Conservation (phyloP, 1,140 invertebrate species). For the Penaeus indicus region DNA sequence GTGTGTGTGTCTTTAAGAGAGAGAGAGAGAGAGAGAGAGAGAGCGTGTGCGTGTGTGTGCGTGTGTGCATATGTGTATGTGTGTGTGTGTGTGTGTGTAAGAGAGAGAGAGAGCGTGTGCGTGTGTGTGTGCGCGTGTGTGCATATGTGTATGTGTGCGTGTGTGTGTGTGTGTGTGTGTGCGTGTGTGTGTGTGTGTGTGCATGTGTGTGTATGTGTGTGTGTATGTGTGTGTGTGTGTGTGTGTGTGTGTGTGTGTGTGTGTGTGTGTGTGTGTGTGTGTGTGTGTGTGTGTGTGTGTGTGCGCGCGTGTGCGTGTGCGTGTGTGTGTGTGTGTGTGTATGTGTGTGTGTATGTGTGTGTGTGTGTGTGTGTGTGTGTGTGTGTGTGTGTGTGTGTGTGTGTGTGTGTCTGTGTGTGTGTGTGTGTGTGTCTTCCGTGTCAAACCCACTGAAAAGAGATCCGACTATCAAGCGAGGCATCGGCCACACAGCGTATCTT, state of each 20-base stretch:
- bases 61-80: conserved; percentile 8
- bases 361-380: conserved; percentile 1
- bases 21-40: too few species aligned
- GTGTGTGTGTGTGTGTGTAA: not conserved
- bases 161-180: not conserved
- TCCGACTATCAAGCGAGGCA: too few species aligned
- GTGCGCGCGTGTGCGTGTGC: too few species aligned
- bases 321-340: too few species aligned
- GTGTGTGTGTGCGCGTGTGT: not conserved
- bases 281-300: conserved; percentile 21
- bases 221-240: not conserved
- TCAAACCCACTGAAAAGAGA: too few species aligned
- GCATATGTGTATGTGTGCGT: not conserved
- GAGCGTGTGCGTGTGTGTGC: not conserved
- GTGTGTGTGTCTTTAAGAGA: conserved; percentile 9
- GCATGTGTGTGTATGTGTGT: conserved; percentile 4
- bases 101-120: not conserved
- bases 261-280: not conserved
- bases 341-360: too few species aligned
- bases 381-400: not conserved
- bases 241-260: conserved; percentile 12
- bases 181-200: conserved; percentile 17
- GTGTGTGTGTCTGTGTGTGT: not conserved
- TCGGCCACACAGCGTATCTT: too few species aligned
- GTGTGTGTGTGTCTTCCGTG: too few species aligned